Conservation (phyloP, 2,113 vertebrate species). For the Syngnathus typhle region DNA sequence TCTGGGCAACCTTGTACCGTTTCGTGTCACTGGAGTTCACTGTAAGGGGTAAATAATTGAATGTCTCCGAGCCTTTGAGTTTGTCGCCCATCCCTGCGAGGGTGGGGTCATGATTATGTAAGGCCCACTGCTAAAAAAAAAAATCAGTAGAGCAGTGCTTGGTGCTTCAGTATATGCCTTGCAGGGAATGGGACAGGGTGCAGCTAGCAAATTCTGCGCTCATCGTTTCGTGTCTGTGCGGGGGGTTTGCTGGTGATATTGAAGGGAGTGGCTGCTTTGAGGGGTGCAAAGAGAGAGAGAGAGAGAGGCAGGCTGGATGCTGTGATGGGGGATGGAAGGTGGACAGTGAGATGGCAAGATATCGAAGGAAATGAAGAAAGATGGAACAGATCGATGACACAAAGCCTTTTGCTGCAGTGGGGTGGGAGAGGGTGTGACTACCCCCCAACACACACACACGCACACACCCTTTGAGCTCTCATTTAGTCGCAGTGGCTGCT, state of each 20-base stretch:
- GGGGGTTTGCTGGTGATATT: constrained; percentile 29
- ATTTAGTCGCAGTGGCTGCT: background rate
- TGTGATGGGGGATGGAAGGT: constrained; percentile 39
- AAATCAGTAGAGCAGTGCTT: constrained; percentile 3
- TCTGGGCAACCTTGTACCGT: background rate
- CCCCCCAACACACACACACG: background rate
- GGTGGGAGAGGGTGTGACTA: constrained; percentile 37
- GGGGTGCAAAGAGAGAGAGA: constrained; percentile 33
- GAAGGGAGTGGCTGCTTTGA: constrained; percentile 52
- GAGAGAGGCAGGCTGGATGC: constrained; percentile 35
- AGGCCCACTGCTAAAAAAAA: constrained; percentile 14
- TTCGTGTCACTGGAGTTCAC: constrained; percentile 13
- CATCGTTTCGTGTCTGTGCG: background rate
- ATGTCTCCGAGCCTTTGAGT: constrained; percentile 25
- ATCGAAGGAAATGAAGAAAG: constrained; percentile 29
- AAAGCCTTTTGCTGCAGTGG: constrained; percentile 43
- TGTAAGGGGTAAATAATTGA: constrained; percentile 45
- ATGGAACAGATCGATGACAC: constrained; percentile 36
- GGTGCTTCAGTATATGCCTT: background rate
- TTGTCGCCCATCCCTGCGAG: constrained; percentile 23
- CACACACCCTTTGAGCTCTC: background rate
- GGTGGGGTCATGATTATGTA: constrained; percentile 48
- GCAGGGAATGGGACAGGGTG: constrained; percentile 3
- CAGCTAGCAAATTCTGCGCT: background rate
- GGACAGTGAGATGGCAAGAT: constrained; percentile 20